phyloP scores from a whole-genome alignment of 2,113 vertebrate genomes.

The Choloepus hoffmanni region DNA sequence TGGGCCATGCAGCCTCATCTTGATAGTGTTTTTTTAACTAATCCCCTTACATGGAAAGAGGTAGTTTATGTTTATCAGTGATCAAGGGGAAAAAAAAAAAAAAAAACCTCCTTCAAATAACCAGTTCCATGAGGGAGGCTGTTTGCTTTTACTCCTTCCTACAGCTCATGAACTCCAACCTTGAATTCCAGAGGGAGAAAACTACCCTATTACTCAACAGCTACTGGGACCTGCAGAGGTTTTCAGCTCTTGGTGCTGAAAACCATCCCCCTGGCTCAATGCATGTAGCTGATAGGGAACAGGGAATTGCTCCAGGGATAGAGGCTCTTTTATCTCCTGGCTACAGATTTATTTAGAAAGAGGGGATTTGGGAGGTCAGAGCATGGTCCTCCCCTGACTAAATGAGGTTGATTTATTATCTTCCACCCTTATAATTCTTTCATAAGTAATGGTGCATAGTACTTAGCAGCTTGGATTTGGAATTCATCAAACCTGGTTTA shows the following conservation, averaged over 20 bases:
- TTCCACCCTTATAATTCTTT: constrained; percentile 28
- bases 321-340: constrained; percentile 40
- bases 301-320: constrained; percentile 27
- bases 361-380: background rate
- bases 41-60: constrained; percentile 32
- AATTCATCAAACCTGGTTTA: constrained; percentile 33
- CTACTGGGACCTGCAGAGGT: constrained; percentile 6
- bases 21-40: background rate
- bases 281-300: background rate
- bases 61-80: constrained; percentile 13
- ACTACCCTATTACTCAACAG: constrained; percentile 25
- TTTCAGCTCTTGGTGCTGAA: background rate
- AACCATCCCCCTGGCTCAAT: constrained; percentile 18
- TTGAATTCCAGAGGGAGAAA: constrained; percentile 51
- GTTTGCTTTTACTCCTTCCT: background rate
- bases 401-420: constrained; percentile 52
- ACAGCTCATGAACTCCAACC: constrained; percentile 48
- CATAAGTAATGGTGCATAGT: background rate
- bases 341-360: constrained; percentile 50
- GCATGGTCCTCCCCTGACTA: background rate
- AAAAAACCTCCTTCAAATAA: constrained; percentile 3
- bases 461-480: background rate
- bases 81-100: background rate
- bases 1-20: background rate
- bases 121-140: background rate